phyloP scores from a whole-genome alignment of 30 jellyfish, hydroid and myxozoan genomes.

The Pseudorhiza aurosa region DNA sequence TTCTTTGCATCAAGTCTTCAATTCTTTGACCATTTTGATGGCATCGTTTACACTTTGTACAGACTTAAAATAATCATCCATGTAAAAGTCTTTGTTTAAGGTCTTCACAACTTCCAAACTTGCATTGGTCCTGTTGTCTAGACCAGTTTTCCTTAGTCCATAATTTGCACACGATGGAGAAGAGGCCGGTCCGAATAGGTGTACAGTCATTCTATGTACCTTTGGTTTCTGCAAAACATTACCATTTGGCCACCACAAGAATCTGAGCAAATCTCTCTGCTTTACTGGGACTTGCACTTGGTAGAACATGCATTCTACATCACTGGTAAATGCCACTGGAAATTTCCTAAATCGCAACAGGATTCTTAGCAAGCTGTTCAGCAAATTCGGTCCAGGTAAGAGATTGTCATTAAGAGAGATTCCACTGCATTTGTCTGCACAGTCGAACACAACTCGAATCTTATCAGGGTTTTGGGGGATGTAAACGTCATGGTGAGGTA shows the following conservation, averaged over 20 bases:
- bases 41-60: constrained; percentile 28
- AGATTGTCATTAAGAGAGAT: constrained; percentile 31
- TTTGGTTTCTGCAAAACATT: background rate
- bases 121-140: constrained; percentile 27
- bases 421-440: constrained; percentile 69
- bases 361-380: constrained; percentile 24
- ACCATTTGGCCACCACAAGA: constrained; percentile 64
- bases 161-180: constrained; percentile 41
- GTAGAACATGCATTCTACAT: constrained; percentile 46
- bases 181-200: constrained; percentile 53
- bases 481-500: constrained; percentile 64
- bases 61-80: constrained; percentile 39
- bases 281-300: constrained; percentile 43
- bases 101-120: constrained; percentile 45
- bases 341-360: constrained; percentile 38
- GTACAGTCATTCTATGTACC: constrained; percentile 35
- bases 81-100: constrained; percentile 24
- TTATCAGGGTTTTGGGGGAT: constrained; percentile 37
- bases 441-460: constrained; percentile 60
- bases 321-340: constrained; percentile 41
- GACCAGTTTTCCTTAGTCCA: constrained; percentile 46
- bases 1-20: constrained; percentile 10
- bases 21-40: constrained; percentile 19
- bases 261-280: constrained; percentile 32
- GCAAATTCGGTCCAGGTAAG: constrained; percentile 49